Base-by-base conservation (phyloP, 1,140 invertebrate species). In the Geopemphigus sp. region DNA sequence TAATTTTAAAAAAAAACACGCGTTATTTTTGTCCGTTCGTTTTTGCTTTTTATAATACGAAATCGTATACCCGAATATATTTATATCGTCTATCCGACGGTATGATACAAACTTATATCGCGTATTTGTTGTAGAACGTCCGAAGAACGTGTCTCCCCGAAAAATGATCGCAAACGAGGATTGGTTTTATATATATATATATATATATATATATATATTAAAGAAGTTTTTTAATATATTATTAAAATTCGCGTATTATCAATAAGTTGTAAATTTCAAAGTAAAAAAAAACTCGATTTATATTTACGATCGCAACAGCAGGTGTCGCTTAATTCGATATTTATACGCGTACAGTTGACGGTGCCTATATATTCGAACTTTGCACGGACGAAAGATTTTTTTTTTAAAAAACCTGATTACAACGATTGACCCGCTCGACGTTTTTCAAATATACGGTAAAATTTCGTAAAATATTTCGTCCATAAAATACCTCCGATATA, bases 161-260 rank as follows among this genome's bases (percentile, higher is more conserved):
- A 68, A 50, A 68, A 68, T 63, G 24, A 50, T 12, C 12, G 12
- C 12, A 12, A 39, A 39, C 8, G 32, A 15, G 10, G 26, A 22
- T 47, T 66, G 39, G 12, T 3, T 22, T 68, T 68, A 22, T 68
- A 5, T 45, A 45, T 45, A 45, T 45, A 45, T 45, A 47, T 64
- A 39, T 47, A 17, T 80, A 47, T n/a, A n/a, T n/a, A n/a, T n/a
- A n/a, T 22, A n/a, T n/a, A n/a, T n/a, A 12, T 24, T 47, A 19
- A 53, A 54, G 53, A 72, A 72, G 68, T 72, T 72, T 72, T 70
- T 54, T 72, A 72, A 72, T 72, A 53, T 54, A 54, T 54, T 47
- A 68, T 26, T 14, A 26, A 45, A 66, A 66, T 68, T 68, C 29
- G 6, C 47, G 47, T 68, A 26, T 50, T 68, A 50, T 54, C 47